Evolutionary conservation across 2,888 invertebrate genomes (phyloP).

Genomic region (Pristionchus maxplancki): DNA sequence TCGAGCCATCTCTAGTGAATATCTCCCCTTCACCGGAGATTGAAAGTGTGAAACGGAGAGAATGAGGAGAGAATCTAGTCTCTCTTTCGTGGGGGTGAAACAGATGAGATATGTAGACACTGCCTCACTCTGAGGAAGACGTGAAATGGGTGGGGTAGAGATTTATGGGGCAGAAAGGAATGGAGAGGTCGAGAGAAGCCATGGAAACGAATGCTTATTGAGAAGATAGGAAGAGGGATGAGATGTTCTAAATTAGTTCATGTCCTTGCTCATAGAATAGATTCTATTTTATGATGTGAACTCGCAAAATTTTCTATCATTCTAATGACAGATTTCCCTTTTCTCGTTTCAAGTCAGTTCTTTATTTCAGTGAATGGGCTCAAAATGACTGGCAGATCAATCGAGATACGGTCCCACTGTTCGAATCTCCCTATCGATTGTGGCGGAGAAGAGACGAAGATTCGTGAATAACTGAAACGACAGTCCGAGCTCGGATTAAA

Average conservation of each 20-base stretch:
- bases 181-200: constrained; percentile 18
- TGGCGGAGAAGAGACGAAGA: background rate
- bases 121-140: background rate
- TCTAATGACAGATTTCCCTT: no score
- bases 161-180: constrained; percentile 1
- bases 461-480: background rate
- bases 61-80: constrained; percentile 15
- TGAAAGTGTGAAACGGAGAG: background rate
- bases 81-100: background rate
- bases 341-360: background rate
- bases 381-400: background rate
- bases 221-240: background rate
- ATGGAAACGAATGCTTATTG: background rate
- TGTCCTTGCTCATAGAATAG: background rate
- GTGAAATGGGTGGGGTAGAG: background rate
- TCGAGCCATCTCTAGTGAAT: background rate
- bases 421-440: background rate
- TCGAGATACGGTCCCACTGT: background rate
- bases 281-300: no score
- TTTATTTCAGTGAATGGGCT: background rate
- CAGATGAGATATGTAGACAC: background rate
- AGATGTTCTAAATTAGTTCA: background rate
- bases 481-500: background rate
- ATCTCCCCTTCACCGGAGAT: background rate
- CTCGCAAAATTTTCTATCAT: no score